phyloP scores from a whole-genome alignment of 2,797 vertebrate genomes.

The Salarias fasciatus region DNA sequence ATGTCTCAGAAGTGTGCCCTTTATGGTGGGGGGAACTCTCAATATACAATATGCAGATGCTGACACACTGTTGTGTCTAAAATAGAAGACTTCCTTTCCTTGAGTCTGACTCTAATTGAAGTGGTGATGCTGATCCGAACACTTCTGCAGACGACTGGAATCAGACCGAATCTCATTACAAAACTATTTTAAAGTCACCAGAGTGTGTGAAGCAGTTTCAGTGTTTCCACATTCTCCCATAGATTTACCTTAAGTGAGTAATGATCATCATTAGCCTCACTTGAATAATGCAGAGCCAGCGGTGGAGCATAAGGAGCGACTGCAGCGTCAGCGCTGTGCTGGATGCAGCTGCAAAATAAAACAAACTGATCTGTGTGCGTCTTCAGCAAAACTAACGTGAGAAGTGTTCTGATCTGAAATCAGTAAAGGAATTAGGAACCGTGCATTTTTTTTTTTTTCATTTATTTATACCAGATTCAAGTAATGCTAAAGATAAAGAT shows the following conservation, averaged over 20 bases:
- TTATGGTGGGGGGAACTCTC: no score
- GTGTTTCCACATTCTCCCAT: conserved; percentile 17
- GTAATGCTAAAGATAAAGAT: background rate
- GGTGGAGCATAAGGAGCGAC: conserved; percentile 36
- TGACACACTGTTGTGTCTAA: conserved; percentile 26
- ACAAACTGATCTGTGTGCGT: background rate
- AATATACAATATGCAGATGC: background rate
- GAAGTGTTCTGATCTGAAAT: conserved; percentile 22
- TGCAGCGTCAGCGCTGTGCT: conserved; percentile 47
- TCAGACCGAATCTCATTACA: conserved; percentile 70
- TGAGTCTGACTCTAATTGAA: conserved; percentile 27
- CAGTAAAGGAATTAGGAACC: no score
- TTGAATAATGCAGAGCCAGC: conserved; percentile 46
- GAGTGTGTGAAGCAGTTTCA: conserved; percentile 17
- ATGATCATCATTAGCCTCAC: conserved; percentile 64
- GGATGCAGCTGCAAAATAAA: conserved; percentile 32
- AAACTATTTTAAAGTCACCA: conserved; percentile 48
- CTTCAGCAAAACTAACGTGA: conserved; percentile 28
- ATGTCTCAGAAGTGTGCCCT: no score
- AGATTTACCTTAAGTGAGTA: conserved; percentile 67
- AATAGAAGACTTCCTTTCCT: conserved; percentile 6
- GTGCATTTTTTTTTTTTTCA: no score
- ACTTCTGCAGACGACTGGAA: conserved; percentile 42
- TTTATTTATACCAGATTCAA: no score
- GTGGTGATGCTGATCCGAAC: conserved; percentile 46